phyloP scores from a whole-genome alignment of 2,888 invertebrate species.

The Synergus itoensis region DNA sequence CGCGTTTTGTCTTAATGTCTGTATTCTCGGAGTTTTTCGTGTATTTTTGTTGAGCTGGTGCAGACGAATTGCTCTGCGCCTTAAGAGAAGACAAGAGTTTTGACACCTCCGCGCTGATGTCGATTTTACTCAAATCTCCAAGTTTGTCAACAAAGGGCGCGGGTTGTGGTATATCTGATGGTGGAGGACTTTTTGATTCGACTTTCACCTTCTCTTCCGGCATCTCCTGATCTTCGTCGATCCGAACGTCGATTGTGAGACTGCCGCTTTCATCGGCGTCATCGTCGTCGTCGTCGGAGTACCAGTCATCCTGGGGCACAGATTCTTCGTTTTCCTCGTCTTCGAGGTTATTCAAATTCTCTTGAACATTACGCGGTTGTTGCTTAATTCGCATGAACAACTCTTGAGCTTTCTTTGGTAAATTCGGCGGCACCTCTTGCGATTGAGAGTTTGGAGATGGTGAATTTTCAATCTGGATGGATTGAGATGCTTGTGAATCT shows the following conservation, averaged over 20 bases:
- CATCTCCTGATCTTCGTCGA: slow-evolving; percentile 76
- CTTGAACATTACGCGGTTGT: slow-evolving; percentile 80
- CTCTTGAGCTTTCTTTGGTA: slow-evolving; percentile 84
- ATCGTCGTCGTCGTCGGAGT: slow-evolving; percentile 86
- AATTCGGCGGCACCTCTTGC: slow-evolving; percentile 78
- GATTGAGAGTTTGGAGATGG: not conserved
- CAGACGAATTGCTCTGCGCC: slow-evolving; percentile 55
- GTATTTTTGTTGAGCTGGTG: slow-evolving; percentile 36
- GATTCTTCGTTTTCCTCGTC: slow-evolving; percentile 65
- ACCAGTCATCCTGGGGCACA: slow-evolving; percentile 82
- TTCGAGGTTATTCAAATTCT: slow-evolving; percentile 77
- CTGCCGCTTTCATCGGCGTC: slow-evolving; percentile 70
- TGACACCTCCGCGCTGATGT: slow-evolving; percentile 86
- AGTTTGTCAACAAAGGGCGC: slow-evolving; percentile 82
- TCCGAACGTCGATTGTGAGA: slow-evolving; percentile 85
- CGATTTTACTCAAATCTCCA: slow-evolving; percentile 86
- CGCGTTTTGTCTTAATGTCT: slow-evolving; percentile 20
- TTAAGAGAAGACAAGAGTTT: slow-evolving; percentile 81
- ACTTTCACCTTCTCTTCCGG: slow-evolving; percentile 60
- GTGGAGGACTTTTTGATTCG: slow-evolving; percentile 54
- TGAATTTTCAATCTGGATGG: slow-evolving; percentile 32
- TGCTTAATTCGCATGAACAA: slow-evolving; percentile 84
- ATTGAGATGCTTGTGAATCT: slow-evolving; percentile 20
- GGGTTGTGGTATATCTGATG: slow-evolving; percentile 78
- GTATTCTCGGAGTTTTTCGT: slow-evolving; percentile 8